Conservation (phyloP, 2,888 invertebrate species). For the Neoscelio sp. region DNA sequence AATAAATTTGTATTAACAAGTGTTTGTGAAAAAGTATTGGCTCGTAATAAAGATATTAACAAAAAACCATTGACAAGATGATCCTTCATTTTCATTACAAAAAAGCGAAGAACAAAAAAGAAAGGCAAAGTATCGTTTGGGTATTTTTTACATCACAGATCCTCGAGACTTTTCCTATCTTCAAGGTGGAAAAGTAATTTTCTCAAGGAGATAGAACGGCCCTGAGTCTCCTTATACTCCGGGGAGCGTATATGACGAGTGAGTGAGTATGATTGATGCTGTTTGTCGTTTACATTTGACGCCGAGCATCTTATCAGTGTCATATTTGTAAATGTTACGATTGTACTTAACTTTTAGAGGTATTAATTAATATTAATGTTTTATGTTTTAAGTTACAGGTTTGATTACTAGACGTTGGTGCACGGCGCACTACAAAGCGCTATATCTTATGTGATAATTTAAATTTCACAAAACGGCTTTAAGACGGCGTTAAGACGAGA, state of each 20-base stretch:
- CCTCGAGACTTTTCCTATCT: constrained; percentile 72
- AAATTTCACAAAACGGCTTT: no score
- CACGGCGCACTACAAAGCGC: no score
- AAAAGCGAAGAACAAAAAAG: constrained; percentile 6
- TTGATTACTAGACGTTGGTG: no score
- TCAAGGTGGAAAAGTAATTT: constrained; percentile 76
- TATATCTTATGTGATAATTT: no score
- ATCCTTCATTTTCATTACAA: not conserved
- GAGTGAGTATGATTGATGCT: constrained; percentile 82
- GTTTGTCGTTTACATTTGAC: constrained; percentile 74
- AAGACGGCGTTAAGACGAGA: no score
- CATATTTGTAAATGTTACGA: constrained; percentile 56
- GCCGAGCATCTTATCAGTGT: constrained; percentile 69
- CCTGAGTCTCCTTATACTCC: constrained; percentile 70
- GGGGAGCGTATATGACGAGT: constrained; percentile 75
- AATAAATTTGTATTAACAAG: no score
- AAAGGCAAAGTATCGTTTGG: constrained; percentile 60
- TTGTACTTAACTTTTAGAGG: constrained; percentile 22
- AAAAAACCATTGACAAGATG: no score
- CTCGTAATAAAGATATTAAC: no score
- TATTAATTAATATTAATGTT: constrained; percentile 27
- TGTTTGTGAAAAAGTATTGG: no score
- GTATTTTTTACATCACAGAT: constrained; percentile 39
- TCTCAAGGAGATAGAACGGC: constrained; percentile 75
- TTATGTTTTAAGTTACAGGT: not conserved